These are phyloP conservation scores for Ceryle rudis DNA, from an alignment of 2,797 vertebrate species.

Conservation along the genomic window DNA sequence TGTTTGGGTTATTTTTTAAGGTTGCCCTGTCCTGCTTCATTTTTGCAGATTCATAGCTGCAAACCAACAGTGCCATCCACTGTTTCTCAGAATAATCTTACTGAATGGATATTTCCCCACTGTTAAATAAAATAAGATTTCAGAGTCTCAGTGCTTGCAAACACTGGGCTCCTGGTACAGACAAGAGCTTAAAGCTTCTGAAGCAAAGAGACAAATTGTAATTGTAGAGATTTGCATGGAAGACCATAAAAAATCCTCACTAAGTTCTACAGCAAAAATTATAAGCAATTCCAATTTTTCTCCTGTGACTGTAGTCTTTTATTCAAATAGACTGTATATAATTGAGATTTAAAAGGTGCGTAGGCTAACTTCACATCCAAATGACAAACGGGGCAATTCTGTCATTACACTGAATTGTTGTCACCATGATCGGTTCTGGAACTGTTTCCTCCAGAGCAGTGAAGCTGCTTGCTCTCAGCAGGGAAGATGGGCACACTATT, in stretches of 20 bases:
- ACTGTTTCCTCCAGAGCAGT: background rate
- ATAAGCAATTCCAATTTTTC: background rate
- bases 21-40: background rate
- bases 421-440: background rate
- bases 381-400: background rate
- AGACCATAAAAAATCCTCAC: background rate
- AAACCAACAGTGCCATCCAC: slow-evolving; percentile 75
- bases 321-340: background rate
- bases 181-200: background rate
- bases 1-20: background rate
- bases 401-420: background rate
- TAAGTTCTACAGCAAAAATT: background rate
- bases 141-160: background rate
- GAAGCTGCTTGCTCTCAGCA: background rate
- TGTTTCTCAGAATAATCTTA: slow-evolving; percentile 41
- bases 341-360: background rate
- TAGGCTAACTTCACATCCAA: background rate
- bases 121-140: background rate
- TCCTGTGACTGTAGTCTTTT: background rate
- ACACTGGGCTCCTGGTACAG: background rate
- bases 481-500: background rate
- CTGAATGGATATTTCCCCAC: background rate
- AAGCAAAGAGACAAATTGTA: background rate
- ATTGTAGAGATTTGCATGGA: background rate
- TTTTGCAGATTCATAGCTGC: slow-evolving; percentile 30